Evolutionary conservation across 2,113 vertebrate species (phyloP).

Genomic region (Camelus dromedarius): DNA sequence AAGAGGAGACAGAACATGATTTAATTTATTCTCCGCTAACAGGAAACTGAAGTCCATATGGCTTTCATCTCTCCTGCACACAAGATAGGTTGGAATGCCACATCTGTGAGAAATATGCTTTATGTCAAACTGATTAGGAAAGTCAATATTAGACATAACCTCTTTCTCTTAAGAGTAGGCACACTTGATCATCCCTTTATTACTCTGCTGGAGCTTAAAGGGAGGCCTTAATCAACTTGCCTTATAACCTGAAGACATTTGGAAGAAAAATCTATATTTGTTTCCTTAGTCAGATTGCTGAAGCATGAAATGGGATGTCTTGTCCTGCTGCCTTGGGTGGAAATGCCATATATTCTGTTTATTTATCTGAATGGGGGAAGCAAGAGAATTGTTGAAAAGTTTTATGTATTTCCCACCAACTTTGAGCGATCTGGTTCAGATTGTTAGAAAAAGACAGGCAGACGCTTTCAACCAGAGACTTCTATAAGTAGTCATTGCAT

Average conservation of each 20-base stretch:
- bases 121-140: conserved; percentile 76
- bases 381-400: conserved; percentile 19
- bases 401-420: conserved; percentile 61
- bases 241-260: conserved; percentile 79
- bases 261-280: conserved; percentile 81
- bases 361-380: conserved; percentile 71
- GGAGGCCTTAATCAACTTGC: conserved; percentile 83
- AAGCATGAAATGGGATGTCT: conserved; percentile 88
- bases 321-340: conserved; percentile 75
- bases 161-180: conserved; percentile 65
- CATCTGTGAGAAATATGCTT: conserved; percentile 74
- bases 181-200: conserved; percentile 69
- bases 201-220: conserved; percentile 79
- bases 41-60: conserved; percentile 73
- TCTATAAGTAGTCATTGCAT: not conserved
- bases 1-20: conserved; percentile 75
- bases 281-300: conserved; percentile 80
- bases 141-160: conserved; percentile 75
- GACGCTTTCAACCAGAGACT: not conserved
- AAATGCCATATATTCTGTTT: conserved; percentile 84
- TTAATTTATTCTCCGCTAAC: conserved; percentile 74
- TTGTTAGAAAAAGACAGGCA: conserved; percentile 22
- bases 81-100: conserved; percentile 44
- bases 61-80: conserved; percentile 75
- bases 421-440: conserved; percentile 50